A percentile compares a stretch with the other conserved stretches of the same genome.
phyloP scores from a whole-genome alignment of 2,113 vertebrate genomes.

The Lycocorax pyrrhopterus region DNA sequence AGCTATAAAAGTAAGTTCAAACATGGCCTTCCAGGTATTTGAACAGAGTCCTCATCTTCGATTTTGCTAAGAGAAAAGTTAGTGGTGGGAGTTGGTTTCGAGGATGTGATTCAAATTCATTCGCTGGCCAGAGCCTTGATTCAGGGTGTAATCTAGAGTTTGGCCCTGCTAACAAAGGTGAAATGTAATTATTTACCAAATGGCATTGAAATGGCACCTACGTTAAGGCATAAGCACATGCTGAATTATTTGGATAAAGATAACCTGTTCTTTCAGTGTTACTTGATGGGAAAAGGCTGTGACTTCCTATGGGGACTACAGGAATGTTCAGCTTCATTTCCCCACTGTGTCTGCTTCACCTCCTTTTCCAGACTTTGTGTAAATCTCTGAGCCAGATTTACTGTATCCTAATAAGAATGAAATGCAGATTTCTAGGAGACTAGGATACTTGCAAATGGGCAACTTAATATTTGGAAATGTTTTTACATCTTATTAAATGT shows the following conservation, averaged over 20 bases:
- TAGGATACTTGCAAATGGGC: background rate
- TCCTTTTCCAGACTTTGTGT: background rate
- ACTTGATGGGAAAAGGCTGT: background rate
- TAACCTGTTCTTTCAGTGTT: background rate
- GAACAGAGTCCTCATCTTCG: background rate
- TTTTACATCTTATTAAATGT: background rate
- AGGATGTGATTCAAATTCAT: background rate
- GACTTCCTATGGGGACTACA: background rate
- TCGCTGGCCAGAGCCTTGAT: background rate
- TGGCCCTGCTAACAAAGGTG: background rate
- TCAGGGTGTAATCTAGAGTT: background rate
- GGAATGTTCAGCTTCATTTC: background rate
- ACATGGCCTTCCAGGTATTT: background rate
- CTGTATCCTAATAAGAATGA: background rate
- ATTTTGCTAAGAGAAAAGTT: background rate
- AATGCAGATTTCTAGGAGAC: background rate
- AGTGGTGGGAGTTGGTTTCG: background rate
- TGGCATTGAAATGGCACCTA: background rate
- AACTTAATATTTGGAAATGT: background rate
- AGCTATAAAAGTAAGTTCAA: slow-evolving; percentile 14
- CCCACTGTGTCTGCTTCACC: background rate
- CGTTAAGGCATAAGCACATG: background rate
- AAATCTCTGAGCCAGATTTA: background rate
- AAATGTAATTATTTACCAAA: background rate
- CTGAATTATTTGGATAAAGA: background rate